Evolutionary conservation across 1,140 invertebrate species (phyloP), one percentile per base, ranked within the genome.

Genomic region (Aphidius gifuensis): DNA sequence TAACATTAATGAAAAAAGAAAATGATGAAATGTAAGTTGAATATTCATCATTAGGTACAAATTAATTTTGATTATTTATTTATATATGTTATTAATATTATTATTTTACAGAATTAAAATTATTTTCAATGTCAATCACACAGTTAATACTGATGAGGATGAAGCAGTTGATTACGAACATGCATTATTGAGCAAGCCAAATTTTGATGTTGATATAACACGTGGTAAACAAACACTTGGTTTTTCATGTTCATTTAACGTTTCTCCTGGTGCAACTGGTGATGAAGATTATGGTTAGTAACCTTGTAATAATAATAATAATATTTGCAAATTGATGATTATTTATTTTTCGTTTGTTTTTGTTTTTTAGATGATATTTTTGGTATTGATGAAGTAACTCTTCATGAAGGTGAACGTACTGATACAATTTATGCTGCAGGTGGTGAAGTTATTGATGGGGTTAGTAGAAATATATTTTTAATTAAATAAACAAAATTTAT

Each of bases 51-150:
- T 21, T 43, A 44, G 4, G 1, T 44, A 4, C 4, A 3, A 44
- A 11, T 8, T 5, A 8, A 44, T 44, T 44, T 3, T 8, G 2
- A 3, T 11, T 44, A 44, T 44, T 8, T 8, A 3, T 7, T 8
- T 44, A 11, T 2, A 8, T 7, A 44, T 44, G 1, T 7, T 3
- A 44, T 44, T 46, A n/a, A 50, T 59, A 58, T 44, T 61, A 56
- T 66, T 58, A 47, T 68, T 73, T 32, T 80, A 67, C 69, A 93
- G 87, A 68, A 87, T 96, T 65, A 84, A 81, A 54, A 84, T 94
- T 53, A 88, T 82, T 57, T 90, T 95, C 68, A 96, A 95, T 77
- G 89, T 97, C 1, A 96, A 96, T 73, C 92, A 96, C 74, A 92
- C 92, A 4, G 92, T 96, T 0, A 92, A 95, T 74, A 74, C 84